Evolutionary conservation across 2,113 vertebrate genomes (phyloP).

Genomic region (Eulemur macaco): DNA sequence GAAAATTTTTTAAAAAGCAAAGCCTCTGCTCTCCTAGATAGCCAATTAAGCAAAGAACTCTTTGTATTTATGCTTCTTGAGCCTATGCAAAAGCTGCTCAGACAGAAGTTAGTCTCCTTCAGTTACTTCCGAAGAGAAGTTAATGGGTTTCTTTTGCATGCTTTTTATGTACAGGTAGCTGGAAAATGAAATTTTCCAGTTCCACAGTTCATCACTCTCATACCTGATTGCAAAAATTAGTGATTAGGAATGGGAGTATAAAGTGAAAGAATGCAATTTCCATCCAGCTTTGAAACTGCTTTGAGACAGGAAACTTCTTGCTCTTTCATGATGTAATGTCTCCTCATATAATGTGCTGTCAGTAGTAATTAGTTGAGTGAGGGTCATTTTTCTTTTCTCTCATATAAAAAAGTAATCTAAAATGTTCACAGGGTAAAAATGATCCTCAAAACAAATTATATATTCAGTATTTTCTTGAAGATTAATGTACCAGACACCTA

Average conservation of each 20-base stretch:
- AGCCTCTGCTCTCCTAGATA: neutral
- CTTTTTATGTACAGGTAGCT: constrained; percentile 4
- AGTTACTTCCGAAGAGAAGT: neutral
- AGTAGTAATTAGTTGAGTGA: neutral
- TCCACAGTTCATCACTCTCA: constrained; percentile 30
- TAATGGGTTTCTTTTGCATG: constrained; percentile 19
- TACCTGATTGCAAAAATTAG: constrained; percentile 40
- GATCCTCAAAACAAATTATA: constrained; percentile 1
- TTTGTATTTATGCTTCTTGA: neutral
- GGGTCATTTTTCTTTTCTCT: neutral
- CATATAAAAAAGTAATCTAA: neutral
- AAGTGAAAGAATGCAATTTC: constrained; percentile 38
- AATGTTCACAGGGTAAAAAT: constrained; percentile 25
- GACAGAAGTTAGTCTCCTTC: neutral
- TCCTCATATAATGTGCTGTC: neutral
- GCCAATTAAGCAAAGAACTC: neutral
- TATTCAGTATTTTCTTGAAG: neutral
- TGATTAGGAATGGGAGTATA: constrained; percentile 24
- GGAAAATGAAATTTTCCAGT: constrained; percentile 48
- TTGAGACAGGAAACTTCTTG: neutral
- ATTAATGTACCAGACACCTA: constrained; percentile 13
- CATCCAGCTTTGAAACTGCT: constrained; percentile 37
- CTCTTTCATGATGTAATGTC: neutral
- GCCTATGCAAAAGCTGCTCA: neutral
- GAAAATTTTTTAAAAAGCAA: neutral